Conservation (phyloP, 2,888 invertebrate genomes). For the Tineola bisselliella region DNA sequence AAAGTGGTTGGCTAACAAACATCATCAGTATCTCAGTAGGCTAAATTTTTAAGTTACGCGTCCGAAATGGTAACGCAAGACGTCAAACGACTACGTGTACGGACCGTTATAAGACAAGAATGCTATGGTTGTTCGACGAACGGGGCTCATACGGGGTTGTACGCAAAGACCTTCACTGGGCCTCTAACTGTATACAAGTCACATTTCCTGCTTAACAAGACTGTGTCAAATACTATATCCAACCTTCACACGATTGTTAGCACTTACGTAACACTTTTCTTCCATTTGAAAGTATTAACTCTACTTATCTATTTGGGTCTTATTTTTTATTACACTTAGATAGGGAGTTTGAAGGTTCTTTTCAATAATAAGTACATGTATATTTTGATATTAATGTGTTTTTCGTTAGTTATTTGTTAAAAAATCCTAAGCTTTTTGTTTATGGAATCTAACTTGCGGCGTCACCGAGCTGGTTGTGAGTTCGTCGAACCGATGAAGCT, state of each 20-base stretch:
- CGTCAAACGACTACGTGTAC: constrained; percentile 1
- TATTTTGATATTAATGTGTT: too few species aligned
- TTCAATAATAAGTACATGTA: too few species aligned
- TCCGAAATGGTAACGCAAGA: neutral
- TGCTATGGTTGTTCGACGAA: neutral
- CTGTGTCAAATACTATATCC: neutral
- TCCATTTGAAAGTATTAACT: too few species aligned
- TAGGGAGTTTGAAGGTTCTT: too few species aligned
- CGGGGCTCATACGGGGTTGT: neutral
- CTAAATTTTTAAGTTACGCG: neutral
- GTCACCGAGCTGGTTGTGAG: constrained; percentile 20
- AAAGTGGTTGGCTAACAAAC: too few species aligned
- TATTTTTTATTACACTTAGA: too few species aligned
- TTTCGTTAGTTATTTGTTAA: too few species aligned
- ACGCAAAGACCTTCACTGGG: neutral
- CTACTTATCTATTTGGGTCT: too few species aligned
- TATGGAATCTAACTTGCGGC: neutral
- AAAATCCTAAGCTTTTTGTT: neutral
- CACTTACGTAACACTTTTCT: neutral
- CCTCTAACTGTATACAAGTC: constrained; percentile 7
- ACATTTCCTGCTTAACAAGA: constrained; percentile 5
- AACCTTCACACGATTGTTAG: constrained; percentile 4
- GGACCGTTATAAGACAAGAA: neutral
- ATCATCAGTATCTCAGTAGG: too few species aligned
- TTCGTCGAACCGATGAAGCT: constrained; percentile 44